Evolutionary conservation across 2,888 invertebrate genomes (phyloP), one percentile per base, ranked within the genome.

Genomic region (Drosophila kanekoi): DNA sequence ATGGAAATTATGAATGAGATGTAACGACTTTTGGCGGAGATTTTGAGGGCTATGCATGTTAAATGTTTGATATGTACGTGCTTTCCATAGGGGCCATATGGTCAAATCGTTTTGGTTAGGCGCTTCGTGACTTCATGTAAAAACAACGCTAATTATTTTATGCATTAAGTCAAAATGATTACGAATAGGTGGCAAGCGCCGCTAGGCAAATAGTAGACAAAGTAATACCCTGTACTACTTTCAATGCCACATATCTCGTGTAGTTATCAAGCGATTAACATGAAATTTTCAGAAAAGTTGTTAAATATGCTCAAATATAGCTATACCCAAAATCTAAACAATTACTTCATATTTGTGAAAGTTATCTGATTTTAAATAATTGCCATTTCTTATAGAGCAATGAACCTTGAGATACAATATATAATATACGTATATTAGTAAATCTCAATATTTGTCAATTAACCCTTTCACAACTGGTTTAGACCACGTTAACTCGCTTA

Each of bases 21-120:
- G 84, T 70, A 71, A 67, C 48, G 48, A 62, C 68, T 71, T 45
- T 56, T 37, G 45, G 33, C 56, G 69, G 70, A 69, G 70, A 69
- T 70, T 62, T 43, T 51, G 20, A 54, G 54, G 45, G 47, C 32
- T 47, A 54, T 62, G 73, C 41, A 80, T 83, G 65, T 68, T 58
- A 78, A 44, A 83, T 80, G 68, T 66, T 60, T 68, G 76, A 54
- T 70, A 76, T 58, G 57, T 63, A 87, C 85, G 82, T 84, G 79
- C 48, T 51, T 44, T 45, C 51, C 56, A 18, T 49, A 51, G 38
- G 32, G 23, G 73, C 76, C 75, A 76, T 77, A 76, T 76, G 75
- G 78, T 52, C 58, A 28, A 60, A 58, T 61, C n/a, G 35, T n/a
- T n/a, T 60, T 47, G 66, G 48, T 18, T 41, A 35, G 16, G 45